Conservation (phyloP, 2,888 invertebrate genomes). For the Synanthedon tipuliformis region DNA sequence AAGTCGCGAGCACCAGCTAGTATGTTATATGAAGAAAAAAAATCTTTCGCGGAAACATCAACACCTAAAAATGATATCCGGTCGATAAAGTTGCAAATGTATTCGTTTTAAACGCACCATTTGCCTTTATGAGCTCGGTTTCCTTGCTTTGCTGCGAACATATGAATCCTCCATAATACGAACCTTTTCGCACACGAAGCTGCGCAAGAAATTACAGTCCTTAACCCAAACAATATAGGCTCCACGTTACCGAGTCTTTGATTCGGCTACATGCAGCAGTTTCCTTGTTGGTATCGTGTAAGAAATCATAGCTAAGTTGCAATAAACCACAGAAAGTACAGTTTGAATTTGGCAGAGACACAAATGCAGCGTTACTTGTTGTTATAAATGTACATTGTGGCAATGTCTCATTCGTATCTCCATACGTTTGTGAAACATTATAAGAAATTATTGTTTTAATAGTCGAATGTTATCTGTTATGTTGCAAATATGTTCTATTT, state of each 20-base stretch:
- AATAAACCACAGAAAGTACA: slow-evolving; percentile 16
- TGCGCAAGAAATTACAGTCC: too few species aligned
- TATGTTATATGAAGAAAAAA: not conserved
- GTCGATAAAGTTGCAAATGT: slow-evolving; percentile 43
- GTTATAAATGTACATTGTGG: not conserved
- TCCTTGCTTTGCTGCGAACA: slow-evolving; percentile 19
- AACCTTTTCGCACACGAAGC: too few species aligned
- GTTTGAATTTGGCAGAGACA: slow-evolving; percentile 42
- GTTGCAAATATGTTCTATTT: too few species aligned
- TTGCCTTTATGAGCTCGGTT: slow-evolving; percentile 41
- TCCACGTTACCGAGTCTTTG: too few species aligned
- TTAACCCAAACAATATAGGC: too few species aligned
- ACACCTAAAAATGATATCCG: slow-evolving; percentile 29
- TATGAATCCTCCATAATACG: not conserved
- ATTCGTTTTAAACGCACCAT: slow-evolving; percentile 44
- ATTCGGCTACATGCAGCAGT: too few species aligned
- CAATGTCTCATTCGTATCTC: not conserved
- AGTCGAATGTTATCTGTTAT: too few species aligned
- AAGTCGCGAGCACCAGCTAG: too few species aligned
- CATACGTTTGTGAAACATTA: not conserved
- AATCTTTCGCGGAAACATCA: slow-evolving; percentile 2
- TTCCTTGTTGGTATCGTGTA: slow-evolving; percentile 16
- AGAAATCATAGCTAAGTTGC: slow-evolving; percentile 36
- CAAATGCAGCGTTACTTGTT: slow-evolving; percentile 21
- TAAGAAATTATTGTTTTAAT: too few species aligned